phyloP scores from a whole-genome alignment of 1,140 invertebrate genomes.

The Oryzaephilus surinamensis region DNA sequence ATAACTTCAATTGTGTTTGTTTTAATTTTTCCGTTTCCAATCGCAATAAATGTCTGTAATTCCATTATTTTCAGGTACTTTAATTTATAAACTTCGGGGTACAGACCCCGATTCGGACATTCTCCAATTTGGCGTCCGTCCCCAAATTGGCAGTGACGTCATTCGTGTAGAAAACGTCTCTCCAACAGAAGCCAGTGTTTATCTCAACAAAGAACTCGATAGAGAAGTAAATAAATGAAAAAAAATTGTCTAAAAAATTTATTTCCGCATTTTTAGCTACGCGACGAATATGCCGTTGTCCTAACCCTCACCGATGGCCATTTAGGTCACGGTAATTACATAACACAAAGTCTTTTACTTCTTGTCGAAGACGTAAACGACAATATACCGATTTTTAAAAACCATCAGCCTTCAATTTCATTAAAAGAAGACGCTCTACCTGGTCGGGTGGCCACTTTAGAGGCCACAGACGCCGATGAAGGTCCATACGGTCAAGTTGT shows the following conservation, averaged over 20 bases:
- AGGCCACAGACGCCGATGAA: slow-evolving; percentile 81
- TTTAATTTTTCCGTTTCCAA: no score
- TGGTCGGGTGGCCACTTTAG: slow-evolving; percentile 64
- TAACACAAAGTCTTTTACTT: slow-evolving; percentile 79
- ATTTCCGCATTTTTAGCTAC: slow-evolving; percentile 41
- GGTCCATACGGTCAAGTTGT: slow-evolving; percentile 81
- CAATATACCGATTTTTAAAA: slow-evolving; percentile 77
- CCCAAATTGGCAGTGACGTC: slow-evolving; percentile 69
- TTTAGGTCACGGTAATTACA: slow-evolving; percentile 76
- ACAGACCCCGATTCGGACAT: slow-evolving; percentile 77
- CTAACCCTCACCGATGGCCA: slow-evolving; percentile 82
- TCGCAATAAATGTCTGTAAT: no score
- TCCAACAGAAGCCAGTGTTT: slow-evolving; percentile 73
- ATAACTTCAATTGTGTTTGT: no score
- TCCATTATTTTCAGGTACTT: slow-evolving; percentile 51
- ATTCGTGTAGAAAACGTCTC: slow-evolving; percentile 72
- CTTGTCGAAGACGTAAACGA: slow-evolving; percentile 89
- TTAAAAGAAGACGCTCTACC: slow-evolving; percentile 67
- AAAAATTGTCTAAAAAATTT: slow-evolving; percentile 1
- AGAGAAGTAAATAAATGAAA: slow-evolving; percentile 55
- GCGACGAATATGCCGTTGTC: slow-evolving; percentile 80
- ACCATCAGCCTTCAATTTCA: slow-evolving; percentile 70
- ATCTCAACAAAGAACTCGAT: slow-evolving; percentile 80
- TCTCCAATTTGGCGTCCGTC: slow-evolving; percentile 70
- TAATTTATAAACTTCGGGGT: slow-evolving; percentile 72